Percentiles rank a stretch among this genome's conserved stretches.
Evolutionary conservation across 2,797 vertebrate genomes (phyloP).

Genomic region (Simalia tracyae): DNA sequence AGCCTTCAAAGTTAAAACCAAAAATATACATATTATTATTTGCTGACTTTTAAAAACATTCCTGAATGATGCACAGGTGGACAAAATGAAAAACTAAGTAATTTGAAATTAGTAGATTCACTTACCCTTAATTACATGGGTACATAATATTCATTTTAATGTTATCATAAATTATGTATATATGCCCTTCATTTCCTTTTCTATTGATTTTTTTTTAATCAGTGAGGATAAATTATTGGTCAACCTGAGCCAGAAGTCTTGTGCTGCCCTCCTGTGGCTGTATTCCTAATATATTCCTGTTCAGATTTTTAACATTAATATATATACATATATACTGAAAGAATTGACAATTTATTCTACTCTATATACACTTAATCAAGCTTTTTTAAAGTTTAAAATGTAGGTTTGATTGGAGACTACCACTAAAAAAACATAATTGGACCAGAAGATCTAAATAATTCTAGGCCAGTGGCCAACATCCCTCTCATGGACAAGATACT

Average conservation of each 20-base stretch:
- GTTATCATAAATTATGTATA: neutral
- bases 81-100: neutral
- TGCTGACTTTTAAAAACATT: neutral
- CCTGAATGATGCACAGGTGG: neutral
- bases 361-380: neutral
- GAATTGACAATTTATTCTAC: neutral
- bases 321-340: neutral
- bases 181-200: neutral
- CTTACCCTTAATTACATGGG: neutral
- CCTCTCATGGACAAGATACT: neutral
- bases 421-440: neutral
- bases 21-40: neutral
- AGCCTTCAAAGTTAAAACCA: neutral
- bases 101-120: neutral
- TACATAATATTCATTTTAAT: too few relatives aligned
- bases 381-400: neutral
- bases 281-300: neutral
- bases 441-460: neutral
- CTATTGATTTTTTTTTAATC: neutral
- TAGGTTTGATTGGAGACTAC: neutral
- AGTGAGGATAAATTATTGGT: neutral
- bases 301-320: neutral
- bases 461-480: neutral
- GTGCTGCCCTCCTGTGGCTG: slow-evolving; percentile 22
- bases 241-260: neutral